Conservation (phyloP, 2,888 invertebrate species). For the Abscondita cerata region DNA sequence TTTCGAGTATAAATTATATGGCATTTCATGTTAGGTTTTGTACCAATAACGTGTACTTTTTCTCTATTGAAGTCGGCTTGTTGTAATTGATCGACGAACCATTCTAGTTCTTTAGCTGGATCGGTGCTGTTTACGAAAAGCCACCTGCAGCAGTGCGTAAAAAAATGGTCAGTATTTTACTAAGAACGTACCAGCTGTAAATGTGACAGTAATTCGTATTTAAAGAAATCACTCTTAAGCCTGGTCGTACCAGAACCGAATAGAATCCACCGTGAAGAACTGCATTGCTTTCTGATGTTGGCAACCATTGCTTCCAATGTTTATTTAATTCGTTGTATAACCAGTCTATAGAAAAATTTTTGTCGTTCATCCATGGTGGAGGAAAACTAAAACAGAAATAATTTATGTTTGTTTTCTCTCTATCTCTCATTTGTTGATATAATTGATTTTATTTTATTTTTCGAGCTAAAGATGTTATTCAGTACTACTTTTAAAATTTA, state of each 20-base stretch:
- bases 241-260: slow-evolving; percentile 86
- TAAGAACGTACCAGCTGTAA: slow-evolving; percentile 78
- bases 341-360: slow-evolving; percentile 86
- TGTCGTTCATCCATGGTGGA: slow-evolving; percentile 82
- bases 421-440: too few species aligned
- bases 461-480: too few species aligned
- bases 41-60: slow-evolving; percentile 93
- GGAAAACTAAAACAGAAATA: slow-evolving; percentile 72
- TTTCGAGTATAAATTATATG: not conserved
- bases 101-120: slow-evolving; percentile 92
- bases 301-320: slow-evolving; percentile 92
- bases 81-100: slow-evolving; percentile 92
- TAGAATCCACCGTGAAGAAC: slow-evolving; percentile 89
- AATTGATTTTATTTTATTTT: too few species aligned
- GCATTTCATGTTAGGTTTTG: not conserved
- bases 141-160: slow-evolving; percentile 85
- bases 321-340: slow-evolving; percentile 86
- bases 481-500: too few species aligned
- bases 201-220: slow-evolving; percentile 97
- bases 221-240: slow-evolving; percentile 88
- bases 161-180: too few species aligned
- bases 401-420: too few species aligned
- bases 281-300: slow-evolving; percentile 81
- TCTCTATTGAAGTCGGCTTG: slow-evolving; percentile 91
- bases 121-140: slow-evolving; percentile 94